These are phyloP conservation scores for Lamellibrachia columna DNA, from an alignment of 2,888 invertebrate genomes.

Conservation along the genomic window DNA sequence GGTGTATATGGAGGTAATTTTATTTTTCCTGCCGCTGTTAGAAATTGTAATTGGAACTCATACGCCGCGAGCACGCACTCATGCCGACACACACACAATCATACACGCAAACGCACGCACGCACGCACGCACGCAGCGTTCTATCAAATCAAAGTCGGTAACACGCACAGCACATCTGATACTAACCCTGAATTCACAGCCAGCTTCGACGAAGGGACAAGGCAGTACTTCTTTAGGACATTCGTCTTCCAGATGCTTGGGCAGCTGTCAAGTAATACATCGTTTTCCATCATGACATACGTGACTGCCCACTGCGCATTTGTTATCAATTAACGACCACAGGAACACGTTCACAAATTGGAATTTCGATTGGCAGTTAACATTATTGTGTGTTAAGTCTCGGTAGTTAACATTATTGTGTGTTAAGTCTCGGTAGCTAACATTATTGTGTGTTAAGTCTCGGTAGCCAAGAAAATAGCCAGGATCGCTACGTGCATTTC, in stretches of 20 bases:
- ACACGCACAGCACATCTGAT: not conserved
- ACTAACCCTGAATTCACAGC: slow-evolving; percentile 48
- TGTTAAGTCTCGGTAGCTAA: not conserved
- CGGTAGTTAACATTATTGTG: too few species aligned
- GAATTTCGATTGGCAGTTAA: too few species aligned
- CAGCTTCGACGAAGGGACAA: slow-evolving; percentile 52
- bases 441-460: not conserved
- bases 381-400: not conserved
- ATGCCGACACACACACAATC: not conserved
- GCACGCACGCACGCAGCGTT: not conserved
- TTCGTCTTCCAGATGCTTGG: slow-evolving; percentile 49
- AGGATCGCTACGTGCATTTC: not conserved
- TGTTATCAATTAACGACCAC: not conserved
- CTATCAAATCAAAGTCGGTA: not conserved
- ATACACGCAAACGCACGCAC: not conserved
- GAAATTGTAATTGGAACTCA: too few species aligned
- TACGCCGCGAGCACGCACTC: not conserved
- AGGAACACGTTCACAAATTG: not conserved
- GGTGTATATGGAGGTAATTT: too few species aligned
- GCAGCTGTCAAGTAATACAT: slow-evolving; percentile 36
- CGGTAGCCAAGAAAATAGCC: not conserved
- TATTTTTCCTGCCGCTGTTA: too few species aligned
- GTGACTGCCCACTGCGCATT: not conserved
- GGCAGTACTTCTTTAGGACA: slow-evolving; percentile 49
- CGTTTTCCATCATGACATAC: not conserved